These are phyloP conservation scores for Parotocinclus haroldoi DNA, from an alignment of 2,797 vertebrate genomes.

Conservation along the genomic window DNA sequence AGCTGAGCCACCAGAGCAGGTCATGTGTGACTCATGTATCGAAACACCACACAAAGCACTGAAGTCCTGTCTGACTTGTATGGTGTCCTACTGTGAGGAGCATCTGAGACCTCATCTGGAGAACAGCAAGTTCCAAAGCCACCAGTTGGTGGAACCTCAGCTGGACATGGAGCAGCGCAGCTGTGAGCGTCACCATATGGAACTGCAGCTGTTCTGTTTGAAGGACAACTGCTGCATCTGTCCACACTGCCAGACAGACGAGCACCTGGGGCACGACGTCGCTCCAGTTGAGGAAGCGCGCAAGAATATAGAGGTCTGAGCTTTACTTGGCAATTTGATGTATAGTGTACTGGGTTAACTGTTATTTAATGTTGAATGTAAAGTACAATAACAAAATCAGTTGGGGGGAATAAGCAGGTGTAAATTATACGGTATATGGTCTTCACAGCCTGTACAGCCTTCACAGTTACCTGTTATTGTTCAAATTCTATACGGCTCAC, in stretches of 20 bases:
- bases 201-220: slow-evolving; percentile 76
- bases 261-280: slow-evolving; percentile 68
- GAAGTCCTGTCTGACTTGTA: slow-evolving; percentile 78
- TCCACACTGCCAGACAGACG: slow-evolving; percentile 67
- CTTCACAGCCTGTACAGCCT: too few relatives aligned
- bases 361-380: too few relatives aligned
- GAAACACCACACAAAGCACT: slow-evolving; percentile 64
- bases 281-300: slow-evolving; percentile 63
- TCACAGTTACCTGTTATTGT: too few relatives aligned
- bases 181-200: slow-evolving; percentile 74
- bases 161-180: slow-evolving; percentile 74
- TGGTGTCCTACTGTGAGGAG: slow-evolving; percentile 74
- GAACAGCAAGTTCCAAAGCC: slow-evolving; percentile 71
- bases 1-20: slow-evolving; percentile 48
- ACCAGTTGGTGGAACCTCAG: slow-evolving; percentile 70
- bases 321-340: background rate
- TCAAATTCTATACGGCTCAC: too few relatives aligned
- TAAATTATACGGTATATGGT: too few relatives aligned
- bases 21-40: slow-evolving; percentile 75
- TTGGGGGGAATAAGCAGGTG: too few relatives aligned
- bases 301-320: slow-evolving; percentile 58
- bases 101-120: slow-evolving; percentile 77
- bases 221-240: slow-evolving; percentile 74
- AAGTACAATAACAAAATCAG: too few relatives aligned
- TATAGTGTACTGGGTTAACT: too few relatives aligned